Evolutionary conservation across 1,140 invertebrate genomes (phyloP).

Genomic region (Euborellia annulipes): DNA sequence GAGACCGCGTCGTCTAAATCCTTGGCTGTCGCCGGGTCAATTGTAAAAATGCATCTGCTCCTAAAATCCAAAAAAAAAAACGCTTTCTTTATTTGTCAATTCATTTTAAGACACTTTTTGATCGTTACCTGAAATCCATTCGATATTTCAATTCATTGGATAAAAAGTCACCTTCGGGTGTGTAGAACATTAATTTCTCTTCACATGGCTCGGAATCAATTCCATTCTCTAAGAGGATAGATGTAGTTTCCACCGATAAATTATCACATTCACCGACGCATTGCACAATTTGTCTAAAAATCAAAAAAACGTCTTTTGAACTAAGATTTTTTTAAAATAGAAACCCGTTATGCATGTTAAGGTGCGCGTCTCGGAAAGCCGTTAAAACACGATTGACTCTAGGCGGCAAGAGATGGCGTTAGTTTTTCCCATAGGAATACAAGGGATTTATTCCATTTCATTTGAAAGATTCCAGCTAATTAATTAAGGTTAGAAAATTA

Average conservation of each 20-base stretch:
- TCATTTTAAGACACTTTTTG: neutral
- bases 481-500: no score
- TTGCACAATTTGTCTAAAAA: slow-evolving; percentile 38
- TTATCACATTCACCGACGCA: slow-evolving; percentile 56
- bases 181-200: no score
- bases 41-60: slow-evolving; percentile 71
- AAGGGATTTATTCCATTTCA: no score
- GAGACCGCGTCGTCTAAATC: slow-evolving; percentile 92
- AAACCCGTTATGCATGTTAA: no score
- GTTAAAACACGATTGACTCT: no score
- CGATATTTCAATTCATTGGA: slow-evolving; percentile 42
- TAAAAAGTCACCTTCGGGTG: slow-evolving; percentile 20
- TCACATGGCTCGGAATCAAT: slow-evolving; percentile 51
- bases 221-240: slow-evolving; percentile 60
- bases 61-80: slow-evolving; percentile 31
- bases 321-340: no score
- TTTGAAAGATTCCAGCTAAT: no score
- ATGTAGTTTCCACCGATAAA: slow-evolving; percentile 56
- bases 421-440: no score
- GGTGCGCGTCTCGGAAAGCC: no score
- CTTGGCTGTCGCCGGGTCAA: slow-evolving; percentile 79
- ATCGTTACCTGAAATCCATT: slow-evolving; percentile 43
- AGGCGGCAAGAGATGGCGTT: no score
- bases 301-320: no score
- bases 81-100: no score